Evolutionary conservation across 2,113 vertebrate species (phyloP), one percentile per base, ranked within the genome.

Genomic region (Pseudorasbora parva): DNA sequence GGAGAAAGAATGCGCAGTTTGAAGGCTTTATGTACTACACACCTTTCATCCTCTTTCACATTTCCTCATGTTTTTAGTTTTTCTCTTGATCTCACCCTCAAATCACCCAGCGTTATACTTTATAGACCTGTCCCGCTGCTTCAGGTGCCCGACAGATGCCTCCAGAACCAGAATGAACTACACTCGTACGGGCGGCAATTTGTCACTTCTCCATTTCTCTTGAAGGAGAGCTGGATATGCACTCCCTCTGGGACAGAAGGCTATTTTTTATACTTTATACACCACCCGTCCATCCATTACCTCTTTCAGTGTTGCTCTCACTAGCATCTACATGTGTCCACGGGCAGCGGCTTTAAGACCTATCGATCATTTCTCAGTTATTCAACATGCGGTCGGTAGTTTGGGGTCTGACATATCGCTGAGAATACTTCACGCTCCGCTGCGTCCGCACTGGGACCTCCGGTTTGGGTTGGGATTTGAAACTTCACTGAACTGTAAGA

Each of bases 131-230:
- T 89, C 84, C 85, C 86, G 86, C 87, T 91, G 88, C 91, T 88
- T 90, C 88, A 88, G 90, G 88, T 90, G 78, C 87, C 87, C 90
- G 91, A 93, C 83, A 88, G 90, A 93, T 91, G 91, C 86, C 89
- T 90, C 77, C 80, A 84, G 90, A 87, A 82, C 81, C 85, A 86
- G 89, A 92, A 93, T 93, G 89, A 92, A 94, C 91, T 92, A 90
- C 92, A 86, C 87, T 89, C 81, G 85, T 21, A 64, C 89, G 87
- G 90, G 33, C 45, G 85, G 75, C 91, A 88, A 93, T 94, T 92
- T 89, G 88, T 94, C 92, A 93, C 88, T 90, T 92, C 88, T 91
- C 91, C 90, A 91, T 93, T 91, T 86, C 87, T 89, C 81, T 57
- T 49, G 64, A 83, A 79, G 78, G 33, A 43, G 75, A 69, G 81